phyloP scores from a whole-genome alignment of 1,140 invertebrate species.

The Trachelipus rathkii region DNA sequence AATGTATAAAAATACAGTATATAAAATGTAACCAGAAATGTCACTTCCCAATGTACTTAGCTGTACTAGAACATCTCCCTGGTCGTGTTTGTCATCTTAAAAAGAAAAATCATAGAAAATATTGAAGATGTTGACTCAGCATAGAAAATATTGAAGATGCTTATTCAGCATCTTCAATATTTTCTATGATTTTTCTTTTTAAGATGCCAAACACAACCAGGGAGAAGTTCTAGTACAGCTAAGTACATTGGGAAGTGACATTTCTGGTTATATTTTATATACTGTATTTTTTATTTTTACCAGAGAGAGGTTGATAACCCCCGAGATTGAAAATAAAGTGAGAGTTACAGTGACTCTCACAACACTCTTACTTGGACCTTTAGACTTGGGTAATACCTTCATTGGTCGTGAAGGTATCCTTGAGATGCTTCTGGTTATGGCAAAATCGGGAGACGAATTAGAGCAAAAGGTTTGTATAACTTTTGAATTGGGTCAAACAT shows the following conservation, averaged over 20 bases:
- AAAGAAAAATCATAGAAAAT: too few species aligned
- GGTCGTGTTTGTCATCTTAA: too few species aligned
- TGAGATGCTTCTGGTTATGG: slow-evolving; percentile 96
- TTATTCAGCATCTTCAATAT: too few species aligned
- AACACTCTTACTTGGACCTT: slow-evolving; percentile 79
- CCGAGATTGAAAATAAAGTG: slow-evolving; percentile 86
- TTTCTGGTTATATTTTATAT: too few species aligned
- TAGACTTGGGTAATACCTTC: slow-evolving; percentile 90
- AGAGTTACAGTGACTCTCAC: slow-evolving; percentile 84
- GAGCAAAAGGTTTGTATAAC: slow-evolving; percentile 60
- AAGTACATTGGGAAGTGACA: background rate
- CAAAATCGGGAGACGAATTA: slow-evolving; percentile 73
- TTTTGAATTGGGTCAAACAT: background rate
- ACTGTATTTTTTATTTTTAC: background rate
- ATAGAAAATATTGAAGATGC: too few species aligned
- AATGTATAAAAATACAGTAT: background rate
- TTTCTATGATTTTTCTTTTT: too few species aligned
- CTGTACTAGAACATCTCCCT: too few species aligned
- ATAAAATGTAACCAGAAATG: too few species aligned
- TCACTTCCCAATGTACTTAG: background rate
- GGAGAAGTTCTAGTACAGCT: background rate
- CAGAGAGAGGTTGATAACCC: slow-evolving; percentile 66
- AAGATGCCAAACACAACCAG: too few species aligned
- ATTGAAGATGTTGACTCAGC: too few species aligned
- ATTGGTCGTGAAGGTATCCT: slow-evolving; percentile 88